Evolutionary conservation across 2,113 vertebrate genomes (phyloP).

Genomic region (Aspidoscelis tigris): DNA sequence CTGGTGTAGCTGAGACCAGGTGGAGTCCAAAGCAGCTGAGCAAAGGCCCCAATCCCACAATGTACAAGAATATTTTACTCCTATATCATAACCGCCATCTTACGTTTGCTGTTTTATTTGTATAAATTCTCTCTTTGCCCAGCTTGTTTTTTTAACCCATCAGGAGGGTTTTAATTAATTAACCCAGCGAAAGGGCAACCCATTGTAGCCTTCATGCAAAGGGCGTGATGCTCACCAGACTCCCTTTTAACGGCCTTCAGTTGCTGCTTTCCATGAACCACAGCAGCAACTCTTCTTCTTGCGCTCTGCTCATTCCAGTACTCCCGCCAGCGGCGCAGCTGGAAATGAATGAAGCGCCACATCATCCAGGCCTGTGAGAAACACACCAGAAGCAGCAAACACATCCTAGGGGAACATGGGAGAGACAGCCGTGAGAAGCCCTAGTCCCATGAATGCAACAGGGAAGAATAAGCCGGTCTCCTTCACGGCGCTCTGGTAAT

Average conservation of each 20-base stretch:
- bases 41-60: too few species aligned
- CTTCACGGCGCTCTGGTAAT: too few species aligned
- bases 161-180: background rate
- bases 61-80: too few species aligned
- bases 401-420: slow-evolving; percentile 78
- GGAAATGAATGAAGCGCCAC: slow-evolving; percentile 97
- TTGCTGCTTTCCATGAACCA: slow-evolving; percentile 74
- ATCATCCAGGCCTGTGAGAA: slow-evolving; percentile 94
- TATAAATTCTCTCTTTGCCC: background rate
- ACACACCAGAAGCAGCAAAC: slow-evolving; percentile 89
- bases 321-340: slow-evolving; percentile 94
- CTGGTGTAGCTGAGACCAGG: too few species aligned
- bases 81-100: too few species aligned
- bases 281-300: slow-evolving; percentile 72
- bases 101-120: background rate
- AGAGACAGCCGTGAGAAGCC: slow-evolving; percentile 57
- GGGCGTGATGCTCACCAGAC: slow-evolving; percentile 77
- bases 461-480: too few species aligned
- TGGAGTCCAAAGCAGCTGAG: too few species aligned
- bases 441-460: too few species aligned
- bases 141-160: background rate
- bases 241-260: slow-evolving; percentile 86
- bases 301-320: slow-evolving; percentile 88
- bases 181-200: background rate
- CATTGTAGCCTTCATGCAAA: too few species aligned